Conservation (phyloP, 2,797 vertebrate species). For the Sebastes nivosus region DNA sequence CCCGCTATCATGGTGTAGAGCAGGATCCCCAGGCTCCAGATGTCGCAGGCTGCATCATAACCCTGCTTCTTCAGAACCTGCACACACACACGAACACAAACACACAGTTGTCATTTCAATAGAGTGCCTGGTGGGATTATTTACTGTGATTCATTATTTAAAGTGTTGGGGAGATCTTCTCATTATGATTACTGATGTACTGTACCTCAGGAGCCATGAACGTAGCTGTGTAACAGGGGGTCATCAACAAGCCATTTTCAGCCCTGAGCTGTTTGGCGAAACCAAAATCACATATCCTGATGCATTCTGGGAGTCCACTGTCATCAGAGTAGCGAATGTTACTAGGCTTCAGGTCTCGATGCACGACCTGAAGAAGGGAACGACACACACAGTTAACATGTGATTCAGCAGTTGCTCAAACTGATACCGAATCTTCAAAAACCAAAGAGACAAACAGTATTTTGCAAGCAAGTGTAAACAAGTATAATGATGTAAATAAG, state of each 20-base stretch:
- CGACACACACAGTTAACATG: not conserved
- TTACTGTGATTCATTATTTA: not conserved
- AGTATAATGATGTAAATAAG: not conserved
- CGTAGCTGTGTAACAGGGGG: conserved; percentile 96
- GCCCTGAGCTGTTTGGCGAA: conserved; percentile 96
- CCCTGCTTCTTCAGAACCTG: conserved; percentile 96
- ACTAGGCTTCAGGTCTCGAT: conserved; percentile 95
- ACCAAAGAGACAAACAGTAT: not conserved
- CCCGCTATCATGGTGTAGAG: conserved; percentile 97
- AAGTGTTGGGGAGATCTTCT: not conserved
- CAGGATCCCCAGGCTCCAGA: conserved; percentile 95
- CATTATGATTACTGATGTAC: not conserved
- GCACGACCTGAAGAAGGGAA: conserved; percentile 87
- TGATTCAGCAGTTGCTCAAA: not conserved
- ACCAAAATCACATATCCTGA: conserved; percentile 94
- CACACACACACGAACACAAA: conserved; percentile 11
- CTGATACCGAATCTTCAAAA: not conserved
- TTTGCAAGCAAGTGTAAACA: not conserved
- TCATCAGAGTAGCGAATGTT: conserved; percentile 95
- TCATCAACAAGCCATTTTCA: conserved; percentile 96
- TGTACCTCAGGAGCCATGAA: conserved; percentile 96
- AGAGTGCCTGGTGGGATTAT: not conserved
- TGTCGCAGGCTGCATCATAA: conserved; percentile 96
- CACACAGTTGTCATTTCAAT: not conserved
- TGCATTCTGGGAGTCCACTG: conserved; percentile 90